phyloP scores from a whole-genome alignment of 2,888 invertebrate genomes.

The Cancer borealis region DNA sequence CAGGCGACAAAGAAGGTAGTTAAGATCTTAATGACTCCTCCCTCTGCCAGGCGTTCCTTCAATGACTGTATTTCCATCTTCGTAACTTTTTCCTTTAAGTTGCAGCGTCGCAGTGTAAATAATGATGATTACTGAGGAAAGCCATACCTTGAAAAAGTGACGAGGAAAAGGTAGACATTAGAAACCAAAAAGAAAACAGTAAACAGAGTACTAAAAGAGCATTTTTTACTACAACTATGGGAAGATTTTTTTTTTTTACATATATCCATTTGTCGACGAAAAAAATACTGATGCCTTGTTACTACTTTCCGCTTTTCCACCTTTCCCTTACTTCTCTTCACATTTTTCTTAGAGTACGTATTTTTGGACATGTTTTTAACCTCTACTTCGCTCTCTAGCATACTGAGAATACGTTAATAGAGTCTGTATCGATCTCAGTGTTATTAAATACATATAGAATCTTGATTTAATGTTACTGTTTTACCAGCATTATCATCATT shows the following conservation, averaged over 20 bases:
- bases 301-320: neutral
- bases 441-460: neutral
- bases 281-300: neutral
- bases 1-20: neutral
- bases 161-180: neutral
- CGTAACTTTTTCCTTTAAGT: neutral
- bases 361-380: neutral
- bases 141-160: neutral
- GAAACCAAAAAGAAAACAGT: neutral
- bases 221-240: neutral
- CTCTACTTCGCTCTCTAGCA: neutral
- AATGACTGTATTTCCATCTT: neutral
- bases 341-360: neutral
- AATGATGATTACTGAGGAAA: neutral
- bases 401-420: neutral
- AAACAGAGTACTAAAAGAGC: neutral
- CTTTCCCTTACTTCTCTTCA: neutral
- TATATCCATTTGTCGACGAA: neutral
- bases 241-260: neutral
- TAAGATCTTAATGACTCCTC: constrained; percentile 9
- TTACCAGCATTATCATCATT: neutral
- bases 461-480: neutral
- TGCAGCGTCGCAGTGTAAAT: neutral
- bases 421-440: neutral
- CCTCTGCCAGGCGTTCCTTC: neutral